Percentiles rank a stretch among this genome's conserved stretches.
phyloP scores from a whole-genome alignment of 2,797 vertebrate species.

The Enteromius treurensis region DNA sequence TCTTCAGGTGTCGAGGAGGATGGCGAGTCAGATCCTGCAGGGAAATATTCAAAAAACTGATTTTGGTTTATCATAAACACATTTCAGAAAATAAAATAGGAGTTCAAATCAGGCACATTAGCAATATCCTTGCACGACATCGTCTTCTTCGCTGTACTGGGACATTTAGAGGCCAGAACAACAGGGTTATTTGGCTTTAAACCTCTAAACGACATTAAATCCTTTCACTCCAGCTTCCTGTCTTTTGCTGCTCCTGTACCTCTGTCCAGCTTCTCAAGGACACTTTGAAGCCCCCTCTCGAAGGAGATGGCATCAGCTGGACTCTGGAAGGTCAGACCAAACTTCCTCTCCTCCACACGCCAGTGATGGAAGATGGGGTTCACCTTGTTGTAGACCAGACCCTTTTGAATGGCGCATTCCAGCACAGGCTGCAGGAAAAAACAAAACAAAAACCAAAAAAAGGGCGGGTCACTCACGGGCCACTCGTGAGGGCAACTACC shows the following conservation, averaged over 20 bases:
- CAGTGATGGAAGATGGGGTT: conserved; percentile 96
- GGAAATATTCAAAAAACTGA: conserved; percentile 8
- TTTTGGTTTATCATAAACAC: background rate
- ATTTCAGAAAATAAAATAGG: background rate
- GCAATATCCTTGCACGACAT: background rate
- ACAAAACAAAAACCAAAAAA: background rate
- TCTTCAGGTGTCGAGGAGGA: conserved; percentile 83
- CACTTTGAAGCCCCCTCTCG: conserved; percentile 85
- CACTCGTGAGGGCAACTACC: background rate
- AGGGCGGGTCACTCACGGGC: conserved; percentile 40
- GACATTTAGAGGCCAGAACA: background rate
- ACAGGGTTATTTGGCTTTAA: background rate
- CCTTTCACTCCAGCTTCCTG: conserved; percentile 15
- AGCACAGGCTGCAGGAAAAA: conserved; percentile 80
- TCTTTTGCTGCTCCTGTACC: conserved; percentile 71
- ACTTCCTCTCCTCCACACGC: conserved; percentile 90
- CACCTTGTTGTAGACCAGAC: conserved; percentile 92
- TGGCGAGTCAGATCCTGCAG: conserved; percentile 78
- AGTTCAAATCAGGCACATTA: background rate
- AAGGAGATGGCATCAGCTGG: conserved; percentile 90
- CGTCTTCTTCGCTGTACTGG: no score
- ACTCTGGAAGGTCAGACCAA: conserved; percentile 93
- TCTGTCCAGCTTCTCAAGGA: conserved; percentile 86
- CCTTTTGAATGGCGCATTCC: conserved; percentile 87
- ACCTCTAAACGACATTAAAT: background rate